phyloP scores from a whole-genome alignment of 2,113 vertebrate species.

The Rhipidura dahli region DNA sequence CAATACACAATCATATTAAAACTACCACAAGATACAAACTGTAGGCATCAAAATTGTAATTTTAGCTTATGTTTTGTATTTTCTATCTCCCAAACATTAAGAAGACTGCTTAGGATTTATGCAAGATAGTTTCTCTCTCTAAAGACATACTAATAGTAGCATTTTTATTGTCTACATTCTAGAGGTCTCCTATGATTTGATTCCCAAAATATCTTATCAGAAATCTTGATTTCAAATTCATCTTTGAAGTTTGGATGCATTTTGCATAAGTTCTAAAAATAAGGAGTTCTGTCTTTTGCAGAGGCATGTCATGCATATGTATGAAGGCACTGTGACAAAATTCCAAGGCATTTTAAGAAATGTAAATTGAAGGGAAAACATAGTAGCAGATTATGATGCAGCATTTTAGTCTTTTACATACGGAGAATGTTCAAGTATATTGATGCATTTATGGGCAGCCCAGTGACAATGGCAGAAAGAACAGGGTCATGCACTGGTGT shows the following conservation, averaged over 20 bases:
- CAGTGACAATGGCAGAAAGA: background rate
- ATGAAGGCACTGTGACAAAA: conserved; percentile 55
- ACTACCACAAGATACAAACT: background rate
- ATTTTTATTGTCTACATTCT: conserved; percentile 4
- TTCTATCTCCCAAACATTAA: background rate
- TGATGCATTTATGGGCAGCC: background rate
- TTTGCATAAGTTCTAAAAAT: conserved; percentile 77
- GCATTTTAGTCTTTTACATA: conserved; percentile 34
- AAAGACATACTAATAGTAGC: conserved; percentile 32
- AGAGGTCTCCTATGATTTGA: conserved; percentile 34
- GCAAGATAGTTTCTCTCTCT: background rate
- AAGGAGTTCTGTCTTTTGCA: conserved; percentile 67
- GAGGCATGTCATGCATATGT: conserved; percentile 55
- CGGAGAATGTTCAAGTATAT: background rate
- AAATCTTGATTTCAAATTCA: conserved; percentile 73
- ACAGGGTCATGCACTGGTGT: background rate
- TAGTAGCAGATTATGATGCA: conserved; percentile 67
- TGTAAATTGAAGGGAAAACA: conserved; percentile 41
- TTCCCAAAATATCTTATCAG: conserved; percentile 68
- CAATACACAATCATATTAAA: background rate
- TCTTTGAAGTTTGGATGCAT: conserved; percentile 76
- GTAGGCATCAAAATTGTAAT: background rate
- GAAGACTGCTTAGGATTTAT: background rate
- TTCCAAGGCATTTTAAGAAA: conserved; percentile 48
- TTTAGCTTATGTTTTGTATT: background rate